Evolutionary conservation across 2,797 vertebrate species (phyloP).

Genomic region (Clarias laeviceps): DNA sequence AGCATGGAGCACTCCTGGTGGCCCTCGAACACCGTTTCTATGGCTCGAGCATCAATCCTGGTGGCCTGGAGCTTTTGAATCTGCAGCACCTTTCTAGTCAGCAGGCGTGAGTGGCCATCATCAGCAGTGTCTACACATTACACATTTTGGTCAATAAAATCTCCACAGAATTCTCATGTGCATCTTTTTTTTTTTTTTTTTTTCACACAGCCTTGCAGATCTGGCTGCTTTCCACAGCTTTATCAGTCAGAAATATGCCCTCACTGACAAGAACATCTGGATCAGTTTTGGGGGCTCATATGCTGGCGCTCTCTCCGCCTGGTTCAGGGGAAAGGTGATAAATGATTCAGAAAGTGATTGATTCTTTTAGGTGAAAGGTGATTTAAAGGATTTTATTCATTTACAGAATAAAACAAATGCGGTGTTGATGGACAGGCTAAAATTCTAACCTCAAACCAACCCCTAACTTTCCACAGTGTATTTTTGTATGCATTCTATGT

Average conservation of each 20-base stretch:
- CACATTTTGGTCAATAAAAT: not conserved
- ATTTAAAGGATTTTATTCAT: conserved; percentile 4
- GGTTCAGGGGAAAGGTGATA: conserved; percentile 79
- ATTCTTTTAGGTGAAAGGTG: conserved; percentile 4
- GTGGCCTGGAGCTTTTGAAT: conserved; percentile 69
- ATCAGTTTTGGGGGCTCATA: conserved; percentile 89
- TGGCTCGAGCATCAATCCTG: conserved; percentile 78
- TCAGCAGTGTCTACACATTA: not conserved
- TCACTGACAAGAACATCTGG: conserved; percentile 80
- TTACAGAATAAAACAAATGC: not conserved
- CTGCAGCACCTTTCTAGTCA: conserved; percentile 82
- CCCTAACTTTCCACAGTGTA: not conserved
- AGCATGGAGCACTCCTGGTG: conserved; percentile 76
- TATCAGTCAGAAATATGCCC: conserved; percentile 73
- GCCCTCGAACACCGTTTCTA: conserved; percentile 87
- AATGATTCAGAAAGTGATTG: conserved; percentile 17
- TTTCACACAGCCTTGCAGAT: conserved; percentile 69
- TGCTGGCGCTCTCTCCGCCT: conserved; percentile 81
- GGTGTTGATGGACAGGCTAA: not conserved
- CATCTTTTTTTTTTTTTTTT: not conserved
- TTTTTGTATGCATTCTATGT: too few relatives aligned
- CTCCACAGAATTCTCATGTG: not conserved
- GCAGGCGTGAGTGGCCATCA: conserved; percentile 76
- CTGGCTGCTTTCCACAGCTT: conserved; percentile 74
- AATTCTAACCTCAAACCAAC: not conserved